Evolutionary conservation across 2,888 invertebrate species (phyloP), one percentile per base, ranked within the genome.

Genomic region (Chrysomela aeneicollis): DNA sequence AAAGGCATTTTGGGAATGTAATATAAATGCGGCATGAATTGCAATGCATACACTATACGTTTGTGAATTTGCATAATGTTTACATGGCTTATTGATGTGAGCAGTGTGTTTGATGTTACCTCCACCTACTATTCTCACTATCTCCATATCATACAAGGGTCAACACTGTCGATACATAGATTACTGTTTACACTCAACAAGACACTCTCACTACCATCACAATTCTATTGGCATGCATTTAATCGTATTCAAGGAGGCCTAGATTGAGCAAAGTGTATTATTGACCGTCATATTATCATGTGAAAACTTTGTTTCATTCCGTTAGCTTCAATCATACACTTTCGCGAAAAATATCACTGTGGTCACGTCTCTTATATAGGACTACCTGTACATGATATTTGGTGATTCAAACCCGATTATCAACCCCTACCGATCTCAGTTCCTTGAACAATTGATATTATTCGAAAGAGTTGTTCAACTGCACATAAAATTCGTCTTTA

Each of bases 91-190:
- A 42, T 22, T 61, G 59, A 47, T 68, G 52, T 57, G 58, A 52
- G 64, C 60, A 46, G 67, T 64, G 64, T 68, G 67, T 65, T 65
- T 68, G 67, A 52, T 63, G 61, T 52, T 55, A 50, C 51, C 49
- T 54, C 49, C 59, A 52, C 32, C 42, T 51, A 21, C 32, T 6
- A 37, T 10, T 42, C 26, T 50, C 52, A 54, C 50, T 52, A 30
- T 42, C 22, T 47, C 50, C 26, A 35, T 58, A 46, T 17, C 42
- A 51, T 35, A 32, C 26, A 21, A 51, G 17, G n/a, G 8, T n/a
- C 17, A 50, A 21, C 19, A 51, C 1, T 12, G 12, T 22, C 8
- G 15, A 42, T n/a, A n/a, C n/a, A 10, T 1, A 15, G 6, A 49
- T 15, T 49, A 42, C 4, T 49, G 4, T 19, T 49, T 49, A 18